Conservation (phyloP, 2,797 vertebrate genomes). For the Notolabrus celidotus region DNA sequence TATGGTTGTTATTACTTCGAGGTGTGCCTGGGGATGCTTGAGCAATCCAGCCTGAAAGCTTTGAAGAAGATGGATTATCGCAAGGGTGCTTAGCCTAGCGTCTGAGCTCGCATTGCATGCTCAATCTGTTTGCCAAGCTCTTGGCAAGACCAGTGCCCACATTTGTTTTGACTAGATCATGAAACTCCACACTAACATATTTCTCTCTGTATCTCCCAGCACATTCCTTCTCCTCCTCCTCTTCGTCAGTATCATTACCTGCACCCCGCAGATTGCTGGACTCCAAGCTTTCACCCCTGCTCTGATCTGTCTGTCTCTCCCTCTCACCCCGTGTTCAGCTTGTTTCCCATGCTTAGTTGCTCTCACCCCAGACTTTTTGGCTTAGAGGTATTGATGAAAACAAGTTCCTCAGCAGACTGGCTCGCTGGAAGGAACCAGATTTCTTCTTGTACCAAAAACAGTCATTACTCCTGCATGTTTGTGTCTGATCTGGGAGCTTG, state of each 20-base stretch:
- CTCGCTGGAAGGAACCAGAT: slow-evolving; percentile 45
- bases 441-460: slow-evolving; percentile 44
- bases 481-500: slow-evolving; percentile 47
- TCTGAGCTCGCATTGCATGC: slow-evolving; percentile 59
- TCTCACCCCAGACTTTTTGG: slow-evolving; percentile 49
- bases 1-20: slow-evolving; percentile 57
- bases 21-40: slow-evolving; percentile 55
- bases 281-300: slow-evolving; percentile 26
- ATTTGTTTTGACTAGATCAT: slow-evolving; percentile 75
- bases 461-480: slow-evolving; percentile 52
- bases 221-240: slow-evolving; percentile 53
- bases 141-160: slow-evolving; percentile 62
- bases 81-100: slow-evolving; percentile 55
- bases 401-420: slow-evolving; percentile 47
- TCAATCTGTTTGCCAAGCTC: slow-evolving; percentile 50
- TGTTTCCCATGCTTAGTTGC: slow-evolving; percentile 58
- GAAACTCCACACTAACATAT: slow-evolving; percentile 69
- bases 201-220: slow-evolving; percentile 32
- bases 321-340: slow-evolving; percentile 9
- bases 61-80: slow-evolving; percentile 66
- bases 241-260: slow-evolving; percentile 59
- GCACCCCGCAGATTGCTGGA: slow-evolving; percentile 49
- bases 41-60: slow-evolving; percentile 48
- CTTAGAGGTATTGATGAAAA: slow-evolving; percentile 57
- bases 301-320: slow-evolving; percentile 17